phyloP scores from a whole-genome alignment of 2,113 vertebrate genomes.

The Hyperoodon ampullatus region DNA sequence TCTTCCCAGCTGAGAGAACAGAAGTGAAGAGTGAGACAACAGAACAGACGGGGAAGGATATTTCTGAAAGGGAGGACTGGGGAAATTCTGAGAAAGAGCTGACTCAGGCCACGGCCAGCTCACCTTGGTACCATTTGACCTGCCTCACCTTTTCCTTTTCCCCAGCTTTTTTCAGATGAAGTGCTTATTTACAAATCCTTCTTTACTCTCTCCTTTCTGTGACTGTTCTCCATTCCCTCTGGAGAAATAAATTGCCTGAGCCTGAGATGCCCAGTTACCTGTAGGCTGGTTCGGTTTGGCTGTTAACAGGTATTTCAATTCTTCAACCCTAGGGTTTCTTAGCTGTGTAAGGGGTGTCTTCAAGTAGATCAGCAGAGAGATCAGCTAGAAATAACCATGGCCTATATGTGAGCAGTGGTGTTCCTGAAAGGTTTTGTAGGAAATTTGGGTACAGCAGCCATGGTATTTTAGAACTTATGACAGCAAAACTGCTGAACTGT shows the following conservation, averaged over 20 bases:
- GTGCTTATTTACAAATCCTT: background rate
- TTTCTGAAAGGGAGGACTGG: background rate
- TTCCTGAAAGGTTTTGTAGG: background rate
- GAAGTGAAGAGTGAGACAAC: background rate
- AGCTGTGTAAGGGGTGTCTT: background rate
- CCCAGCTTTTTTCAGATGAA: background rate
- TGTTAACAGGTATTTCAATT: background rate
- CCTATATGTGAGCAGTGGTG: background rate
- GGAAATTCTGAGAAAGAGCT: background rate
- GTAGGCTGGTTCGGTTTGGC: background rate
- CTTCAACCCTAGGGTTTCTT: background rate
- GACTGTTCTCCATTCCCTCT: background rate
- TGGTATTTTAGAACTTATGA: background rate
- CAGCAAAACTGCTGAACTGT: background rate
- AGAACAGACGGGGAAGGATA: background rate
- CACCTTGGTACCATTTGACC: rapidly evolving
- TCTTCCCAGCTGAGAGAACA: background rate
- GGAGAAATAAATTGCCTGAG: background rate
- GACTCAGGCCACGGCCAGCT: rapidly evolving
- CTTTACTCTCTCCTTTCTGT: background rate
- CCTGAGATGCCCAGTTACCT: background rate
- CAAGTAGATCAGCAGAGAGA: background rate
- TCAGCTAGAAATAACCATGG: background rate
- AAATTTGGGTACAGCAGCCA: background rate
- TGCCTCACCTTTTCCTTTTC: background rate